Evolutionary conservation across 2,113 vertebrate genomes (phyloP).

Genomic region (Columbina picui): DNA sequence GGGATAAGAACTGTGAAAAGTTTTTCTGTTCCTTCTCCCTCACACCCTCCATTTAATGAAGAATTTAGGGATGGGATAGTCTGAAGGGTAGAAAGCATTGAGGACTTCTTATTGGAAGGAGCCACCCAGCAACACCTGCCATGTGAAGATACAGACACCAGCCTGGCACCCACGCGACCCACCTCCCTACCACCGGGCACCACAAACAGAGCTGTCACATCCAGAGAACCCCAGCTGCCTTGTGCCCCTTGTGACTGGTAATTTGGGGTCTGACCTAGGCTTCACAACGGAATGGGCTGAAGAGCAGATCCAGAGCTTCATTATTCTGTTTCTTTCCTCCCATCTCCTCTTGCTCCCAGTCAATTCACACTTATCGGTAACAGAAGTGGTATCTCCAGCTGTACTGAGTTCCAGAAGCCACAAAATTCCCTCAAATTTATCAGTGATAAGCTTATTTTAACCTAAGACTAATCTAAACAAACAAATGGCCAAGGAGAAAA

Average conservation of each 20-base stretch:
- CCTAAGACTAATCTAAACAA: conserved; percentile 69
- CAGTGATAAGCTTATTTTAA: conserved; percentile 70
- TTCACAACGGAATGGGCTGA: not conserved
- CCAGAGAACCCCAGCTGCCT: not conserved
- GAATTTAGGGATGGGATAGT: not conserved
- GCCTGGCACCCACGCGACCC: not conserved
- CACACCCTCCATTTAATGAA: not conserved
- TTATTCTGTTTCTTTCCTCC: not conserved
- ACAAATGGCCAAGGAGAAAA: conserved; percentile 68
- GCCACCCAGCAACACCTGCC: not conserved
- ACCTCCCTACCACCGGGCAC: fast-evolving
- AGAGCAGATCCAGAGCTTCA: not conserved
- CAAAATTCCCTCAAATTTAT: not conserved
- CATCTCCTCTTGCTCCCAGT: not conserved
- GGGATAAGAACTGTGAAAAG: not conserved
- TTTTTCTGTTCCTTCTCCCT: conserved; percentile 4
- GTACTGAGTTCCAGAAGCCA: conserved; percentile 40
- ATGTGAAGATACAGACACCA: not conserved
- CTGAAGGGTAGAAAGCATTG: not conserved
- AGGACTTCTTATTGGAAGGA: not conserved
- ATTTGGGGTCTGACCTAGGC: not conserved
- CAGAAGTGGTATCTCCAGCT: conserved; percentile 8
- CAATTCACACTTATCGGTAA: not conserved
- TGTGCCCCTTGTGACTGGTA: not conserved
- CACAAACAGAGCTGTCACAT: not conserved